Base-by-base conservation (phyloP, 2,888 invertebrate genomes). In the Seladonia tumulorum region DNA sequence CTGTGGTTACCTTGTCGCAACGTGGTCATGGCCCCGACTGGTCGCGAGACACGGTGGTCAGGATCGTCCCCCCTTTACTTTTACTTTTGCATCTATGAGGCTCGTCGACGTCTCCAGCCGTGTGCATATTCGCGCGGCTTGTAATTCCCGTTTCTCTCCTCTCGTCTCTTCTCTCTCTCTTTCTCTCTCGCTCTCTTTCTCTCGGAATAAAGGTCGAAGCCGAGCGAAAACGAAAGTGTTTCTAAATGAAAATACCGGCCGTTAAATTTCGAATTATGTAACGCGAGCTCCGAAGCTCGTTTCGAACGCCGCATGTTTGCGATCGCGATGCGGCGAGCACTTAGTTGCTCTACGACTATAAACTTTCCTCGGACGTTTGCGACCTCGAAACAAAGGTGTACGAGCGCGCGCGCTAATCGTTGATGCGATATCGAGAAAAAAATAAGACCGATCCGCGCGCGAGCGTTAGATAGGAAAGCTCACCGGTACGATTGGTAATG, bases 21-120 rank as follows among this genome's bases (percentile, higher is more conserved):
- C 91, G 94, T 94, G 94, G 94, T 94, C 94, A 94, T 93, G 94
- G 94, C 92, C 94, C 93, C 93, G 91, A 90, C 91, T 92, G 90
- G 77, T 82, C 79, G 78, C 49, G 66, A 49, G 86, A 78, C 90
- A 91, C 92, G 91, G 92, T 93, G 92, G 91, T 93, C 93, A 92
- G 92, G 90, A 93, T 91, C 91, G 91, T 87, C 88, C 87, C 90
- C 88, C 86, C 86, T 83, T 86, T 81, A 88, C 88, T 90, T 90
- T 90, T 89, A 88, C 85, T 83, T 76, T 45, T 74, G 68, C 80
- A 78, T 81, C 79, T 85, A 83, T 77, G 82, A 79, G 70, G 70
- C 39, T 47, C 60, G 45, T 77, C 70, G 63, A 68, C 47, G 68
- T 53, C 42, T 80, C 73, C 39, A 29, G 25, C 49, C 29, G 45